Evolutionary conservation across 1,140 invertebrate species (phyloP), one percentile per base, ranked within the genome.

Genomic region (Apocrypta bakeri): DNA sequence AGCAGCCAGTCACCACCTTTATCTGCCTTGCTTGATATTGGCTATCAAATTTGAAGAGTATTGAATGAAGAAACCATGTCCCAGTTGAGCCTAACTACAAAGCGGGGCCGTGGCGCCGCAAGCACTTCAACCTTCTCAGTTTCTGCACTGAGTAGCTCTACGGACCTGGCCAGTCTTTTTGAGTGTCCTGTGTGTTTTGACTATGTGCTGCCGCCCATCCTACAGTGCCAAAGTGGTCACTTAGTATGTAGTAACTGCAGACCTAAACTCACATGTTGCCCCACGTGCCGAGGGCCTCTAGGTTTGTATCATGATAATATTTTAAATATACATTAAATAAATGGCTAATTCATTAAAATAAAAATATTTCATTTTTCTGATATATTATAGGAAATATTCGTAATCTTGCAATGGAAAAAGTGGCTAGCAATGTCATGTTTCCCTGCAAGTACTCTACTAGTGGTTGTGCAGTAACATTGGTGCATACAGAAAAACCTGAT

Each of bases 131-230:
- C 91, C 9, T 89, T 90, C 61, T 87, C 91, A 1, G 91, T 92
- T 31, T 90, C 91, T 12, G 88, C 91, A 6, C 85, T 92, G 24
- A 92, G 88, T 78, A 92, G 90, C 61, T 96, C 96, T 42, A 95
- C 96, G 85, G 98, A 99, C 90, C 91, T 99, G 88, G 98, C 98
- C 56, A 98, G 97, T 82, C 93, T 99, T 25, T 99, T 99, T 92
- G 99, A 99, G 92, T 99, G 99, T 93, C 99, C 99, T 14, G 99
- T 99, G 74, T 99, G 99, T 92, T 99, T 99, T 92, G 99, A 99
- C 92, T 99, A 99, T 94, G 99, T 99, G 82, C 93, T 99, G 87
- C 99, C 99, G 80, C 99, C 99, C 24, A 99, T 97, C 85, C 92
- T 97, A 88, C 96, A 97, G 90, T 97, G 96, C 90, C 96, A 97